Base-by-base conservation (phyloP, 1,140 invertebrate genomes). In the Anastrepha obliqua region DNA sequence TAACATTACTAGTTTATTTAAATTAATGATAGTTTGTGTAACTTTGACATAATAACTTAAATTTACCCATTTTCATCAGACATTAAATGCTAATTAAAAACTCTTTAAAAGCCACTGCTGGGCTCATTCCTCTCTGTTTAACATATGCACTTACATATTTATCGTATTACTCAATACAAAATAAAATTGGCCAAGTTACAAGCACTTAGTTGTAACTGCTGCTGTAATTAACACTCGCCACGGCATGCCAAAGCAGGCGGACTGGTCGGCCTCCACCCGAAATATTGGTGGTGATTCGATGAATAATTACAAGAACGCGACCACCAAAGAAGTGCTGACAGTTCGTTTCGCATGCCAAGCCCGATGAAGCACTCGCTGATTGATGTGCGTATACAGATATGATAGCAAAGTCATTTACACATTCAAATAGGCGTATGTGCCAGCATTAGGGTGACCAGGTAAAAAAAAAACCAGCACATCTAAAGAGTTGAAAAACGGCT, bases 261-360 rank as follows among this genome's bases (percentile, higher is more conserved):
- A 81, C 17, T 13, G 17, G 42, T 2, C 7, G 47, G n/a, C n/a
- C 47, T 17, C 74, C 47, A 51, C 7, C 17, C 67, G 67, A 55
- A 81, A 55, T 81, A 17, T 9, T 20, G 17, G 15, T 7, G 20
- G 8, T 55, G 47, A 58, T 20, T 17, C 47, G 55, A 81, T 81
- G 17, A 81, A 55, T 55, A 81, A 55, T 81, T 81, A 55, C 47
- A 51, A 81, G 74, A 55, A 81, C 7, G 74, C 74, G 74, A 81
- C 74, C 74, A 81, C 74, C 74, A 81, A 81, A 81, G 74, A 81
- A 55, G 74, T 81, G 74, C 44, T 81, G 74, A 81, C 74, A 81
- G 60, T 62, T 62, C 15, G 4, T 62, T 62, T 62, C 60, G 60
- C 60, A 62, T 5, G 74, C 74, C n/a, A 9, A 81, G n/a, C 55